A percentile compares a stretch with the other conserved stretches of the same genome.
Evolutionary conservation across 2,113 vertebrate species (phyloP).

Genomic region (Macquaria australasica): DNA sequence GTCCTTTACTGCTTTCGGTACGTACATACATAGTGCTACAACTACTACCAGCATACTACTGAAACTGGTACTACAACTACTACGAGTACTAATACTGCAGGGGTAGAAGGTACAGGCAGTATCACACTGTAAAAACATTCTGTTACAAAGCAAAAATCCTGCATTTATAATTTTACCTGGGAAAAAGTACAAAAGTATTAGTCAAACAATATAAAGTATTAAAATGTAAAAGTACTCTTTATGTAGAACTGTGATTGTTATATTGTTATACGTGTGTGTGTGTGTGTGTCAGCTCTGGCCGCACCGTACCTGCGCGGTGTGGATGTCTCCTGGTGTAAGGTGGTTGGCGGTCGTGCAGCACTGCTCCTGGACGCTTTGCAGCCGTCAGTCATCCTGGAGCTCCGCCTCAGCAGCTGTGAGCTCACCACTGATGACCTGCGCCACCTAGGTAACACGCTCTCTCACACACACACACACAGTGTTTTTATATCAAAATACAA

Average conservation of each 20-base stretch:
- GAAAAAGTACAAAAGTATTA: neutral
- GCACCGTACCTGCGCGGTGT: constrained; percentile 85
- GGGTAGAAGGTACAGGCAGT: neutral
- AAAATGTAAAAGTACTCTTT: neutral
- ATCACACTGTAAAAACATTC: no score
- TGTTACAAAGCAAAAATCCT: no score
- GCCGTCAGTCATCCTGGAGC: constrained; percentile 81
- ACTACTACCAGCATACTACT: no score
- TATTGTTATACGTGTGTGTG: constrained; percentile 1
- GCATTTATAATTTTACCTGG: neutral
- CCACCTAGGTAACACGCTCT: constrained; percentile 83
- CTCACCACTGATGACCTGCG: constrained; percentile 87
- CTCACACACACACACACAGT: constrained; percentile 17
- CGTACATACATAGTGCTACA: neutral
- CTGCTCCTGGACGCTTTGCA: constrained; percentile 86
- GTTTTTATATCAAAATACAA: neutral
- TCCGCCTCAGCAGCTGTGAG: constrained; percentile 92
- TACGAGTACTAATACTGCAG: neutral
- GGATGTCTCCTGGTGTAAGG: constrained; percentile 93
- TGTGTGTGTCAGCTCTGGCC: constrained; percentile 82
- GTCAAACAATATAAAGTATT: neutral
- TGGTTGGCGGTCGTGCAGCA: constrained; percentile 87
- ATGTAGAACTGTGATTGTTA: neutral
- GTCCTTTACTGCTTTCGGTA: constrained; percentile 87
- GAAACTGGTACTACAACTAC: neutral